Evolutionary conservation across 2,797 vertebrate genomes (phyloP).

Genomic region (Rousettus madagascariensis): DNA sequence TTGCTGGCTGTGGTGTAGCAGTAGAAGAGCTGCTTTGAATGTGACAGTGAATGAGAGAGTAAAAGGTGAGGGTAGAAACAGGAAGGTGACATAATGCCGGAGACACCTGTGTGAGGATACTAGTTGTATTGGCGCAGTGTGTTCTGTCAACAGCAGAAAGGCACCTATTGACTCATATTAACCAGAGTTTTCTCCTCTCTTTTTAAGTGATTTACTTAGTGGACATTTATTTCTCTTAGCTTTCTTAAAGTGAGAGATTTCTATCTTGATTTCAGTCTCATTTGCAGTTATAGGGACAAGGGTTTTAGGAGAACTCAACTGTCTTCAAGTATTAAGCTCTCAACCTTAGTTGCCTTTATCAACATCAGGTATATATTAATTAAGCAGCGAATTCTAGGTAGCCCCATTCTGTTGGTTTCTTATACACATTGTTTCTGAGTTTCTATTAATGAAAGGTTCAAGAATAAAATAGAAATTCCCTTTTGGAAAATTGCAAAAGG

Average conservation of each 20-base stretch:
- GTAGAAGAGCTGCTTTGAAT: slow-evolving; percentile 54
- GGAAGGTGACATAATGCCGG: slow-evolving; percentile 50
- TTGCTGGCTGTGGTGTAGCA: slow-evolving; percentile 43
- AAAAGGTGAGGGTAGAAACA: slow-evolving; percentile 24
- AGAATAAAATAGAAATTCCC: slow-evolving; percentile 18
- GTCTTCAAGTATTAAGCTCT: neutral
- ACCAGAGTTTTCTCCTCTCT: neutral
- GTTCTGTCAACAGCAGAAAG: neutral
- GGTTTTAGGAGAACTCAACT: neutral
- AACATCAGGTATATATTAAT: neutral
- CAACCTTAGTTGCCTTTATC: neutral
- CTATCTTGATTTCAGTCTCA: neutral
- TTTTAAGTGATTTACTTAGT: slow-evolving; percentile 58
- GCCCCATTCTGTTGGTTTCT: neutral
- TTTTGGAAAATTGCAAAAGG: slow-evolving; percentile 37
- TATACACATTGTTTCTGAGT: neutral
- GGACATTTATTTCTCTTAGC: slow-evolving; percentile 55
- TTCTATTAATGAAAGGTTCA: slow-evolving; percentile 26
- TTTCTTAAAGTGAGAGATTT: neutral
- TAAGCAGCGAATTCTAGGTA: neutral
- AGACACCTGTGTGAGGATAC: slow-evolving; percentile 19
- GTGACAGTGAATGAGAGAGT: slow-evolving; percentile 47
- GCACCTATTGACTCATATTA: slow-evolving; percentile 62
- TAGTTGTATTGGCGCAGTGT: slow-evolving; percentile 27
- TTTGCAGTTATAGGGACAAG: neutral